These are phyloP conservation scores for Pegea sp. DNA, from an alignment of 23 tunicate genomes.

Conservation along the genomic window DNA sequence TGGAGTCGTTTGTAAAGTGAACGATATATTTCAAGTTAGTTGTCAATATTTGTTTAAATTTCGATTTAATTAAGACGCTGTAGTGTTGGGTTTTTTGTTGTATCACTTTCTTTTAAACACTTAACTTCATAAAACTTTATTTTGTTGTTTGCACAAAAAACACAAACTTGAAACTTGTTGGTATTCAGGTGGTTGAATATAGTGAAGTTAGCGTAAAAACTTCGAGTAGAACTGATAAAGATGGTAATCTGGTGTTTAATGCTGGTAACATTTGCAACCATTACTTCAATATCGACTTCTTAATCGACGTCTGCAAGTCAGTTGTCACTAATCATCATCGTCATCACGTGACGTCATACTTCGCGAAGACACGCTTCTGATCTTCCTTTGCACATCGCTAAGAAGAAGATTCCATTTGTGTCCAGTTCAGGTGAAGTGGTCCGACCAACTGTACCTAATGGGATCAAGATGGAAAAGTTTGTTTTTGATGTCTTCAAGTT, in stretches of 20 bases:
- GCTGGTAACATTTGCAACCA: slow-evolving; percentile 99
- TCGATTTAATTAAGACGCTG: too few relatives aligned
- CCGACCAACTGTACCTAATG: slow-evolving; percentile 53
- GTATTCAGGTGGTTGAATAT: slow-evolving; percentile 76
- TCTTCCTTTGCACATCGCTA: slow-evolving; percentile 86
- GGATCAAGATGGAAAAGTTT: slow-evolving; percentile 95
- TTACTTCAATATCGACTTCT: slow-evolving; percentile 61
- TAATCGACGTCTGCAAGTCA: slow-evolving; percentile 64
- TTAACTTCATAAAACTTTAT: too few relatives aligned
- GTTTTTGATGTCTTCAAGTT: slow-evolving; percentile 92
- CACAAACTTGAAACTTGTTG: neutral
- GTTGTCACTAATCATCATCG: neutral
- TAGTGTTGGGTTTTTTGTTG: neutral
- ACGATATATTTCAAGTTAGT: slow-evolving; percentile 52
- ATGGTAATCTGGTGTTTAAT: slow-evolving; percentile 56
- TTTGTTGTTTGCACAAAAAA: neutral
- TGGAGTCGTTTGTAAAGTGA: slow-evolving; percentile 80
- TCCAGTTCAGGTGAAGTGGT: slow-evolving; percentile 27
- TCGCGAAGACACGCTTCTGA: slow-evolving; percentile 8
- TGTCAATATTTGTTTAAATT: neutral
- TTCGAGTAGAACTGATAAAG: slow-evolving; percentile 20
- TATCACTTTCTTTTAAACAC: too few relatives aligned
- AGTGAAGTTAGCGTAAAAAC: slow-evolving; percentile 72
- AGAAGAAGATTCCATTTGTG: slow-evolving; percentile 80
- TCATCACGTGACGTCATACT: neutral